phyloP scores from a whole-genome alignment of 2,888 invertebrate species.

The Eupithecia abbreviata region DNA sequence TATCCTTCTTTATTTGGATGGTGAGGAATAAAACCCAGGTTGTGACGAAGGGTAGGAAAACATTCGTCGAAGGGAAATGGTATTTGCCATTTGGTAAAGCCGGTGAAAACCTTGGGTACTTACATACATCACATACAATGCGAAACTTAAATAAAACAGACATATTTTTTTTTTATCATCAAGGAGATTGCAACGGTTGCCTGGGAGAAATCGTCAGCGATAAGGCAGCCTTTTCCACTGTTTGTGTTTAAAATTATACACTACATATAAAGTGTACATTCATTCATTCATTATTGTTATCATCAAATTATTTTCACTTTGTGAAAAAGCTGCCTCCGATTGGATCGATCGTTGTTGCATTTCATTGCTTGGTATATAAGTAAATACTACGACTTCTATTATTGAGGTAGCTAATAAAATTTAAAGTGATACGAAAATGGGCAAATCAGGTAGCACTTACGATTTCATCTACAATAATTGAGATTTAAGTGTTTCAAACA shows the following conservation, averaged over 20 bases:
- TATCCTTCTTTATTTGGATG: neutral
- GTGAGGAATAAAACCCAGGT: neutral
- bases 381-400: neutral
- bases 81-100: neutral
- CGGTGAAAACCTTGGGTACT: neutral
- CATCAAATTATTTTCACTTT: neutral
- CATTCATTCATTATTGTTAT: neutral
- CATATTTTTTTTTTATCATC: neutral
- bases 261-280: too few relatives aligned
- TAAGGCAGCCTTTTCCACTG: too few relatives aligned
- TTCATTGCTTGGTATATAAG: neutral
- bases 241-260: too few relatives aligned
- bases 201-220: too few relatives aligned
- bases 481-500: neutral
- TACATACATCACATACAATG: neutral
- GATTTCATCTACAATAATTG: neutral
- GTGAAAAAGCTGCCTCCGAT: neutral
- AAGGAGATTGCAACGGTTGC: neutral
- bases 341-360: neutral
- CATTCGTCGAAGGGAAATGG: neutral
- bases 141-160: neutral
- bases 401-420: neutral
- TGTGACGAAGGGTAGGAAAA: neutral
- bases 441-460: neutral
- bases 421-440: neutral